Evolutionary conservation across 2,888 invertebrate species (phyloP), one percentile per base, ranked within the genome.

Genomic region (Hypomecis atomaria): DNA sequence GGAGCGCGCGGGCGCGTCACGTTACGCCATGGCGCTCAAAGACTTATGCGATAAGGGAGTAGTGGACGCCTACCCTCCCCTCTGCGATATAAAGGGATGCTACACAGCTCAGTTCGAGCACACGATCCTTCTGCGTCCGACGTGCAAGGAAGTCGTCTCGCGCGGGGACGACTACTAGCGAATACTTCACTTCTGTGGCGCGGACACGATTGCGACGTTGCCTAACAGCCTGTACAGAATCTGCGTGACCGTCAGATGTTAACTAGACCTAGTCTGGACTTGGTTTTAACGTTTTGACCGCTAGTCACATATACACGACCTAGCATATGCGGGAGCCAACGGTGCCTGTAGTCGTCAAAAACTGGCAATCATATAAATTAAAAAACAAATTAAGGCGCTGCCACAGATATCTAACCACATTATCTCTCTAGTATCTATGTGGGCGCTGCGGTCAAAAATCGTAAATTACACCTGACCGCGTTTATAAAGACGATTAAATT

Each of bases 31-130:
- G 97, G 99, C 99, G 0, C 93, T 99, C 50, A 99, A 99, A 89
- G 99, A 99, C 94, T 94, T 99, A 61, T 99, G 99, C 90, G 99
- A 99, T 87, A 99, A 99, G 85, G 97, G 97, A 55, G 97, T 99
- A 37, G 97, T 99, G n/a, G 98, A 99, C 82, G 96, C 99, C 0
- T 99, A 99, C 91, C 99, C 99, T 23, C 99, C 99, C 7, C 94
- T 99, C 59, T 99, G 99, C 84, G 99, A 99, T 92, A 95, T 97
- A 71, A 98, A 97, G 87, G 99, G 99, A 62, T 98, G 97, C 86
- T 99, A 99, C 91, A 99, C 99, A 0, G 99, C 99, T 49, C 99
- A 99, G 92, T 99, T 97, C 85, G 99, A 99, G 86, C 99, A 99
- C 90, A 99, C 99, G 5, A 96, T 99, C 79, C 95, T 99, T 74